Conservation (phyloP, 2,113 vertebrate genomes). For the Leptobrachium leishanense region DNA sequence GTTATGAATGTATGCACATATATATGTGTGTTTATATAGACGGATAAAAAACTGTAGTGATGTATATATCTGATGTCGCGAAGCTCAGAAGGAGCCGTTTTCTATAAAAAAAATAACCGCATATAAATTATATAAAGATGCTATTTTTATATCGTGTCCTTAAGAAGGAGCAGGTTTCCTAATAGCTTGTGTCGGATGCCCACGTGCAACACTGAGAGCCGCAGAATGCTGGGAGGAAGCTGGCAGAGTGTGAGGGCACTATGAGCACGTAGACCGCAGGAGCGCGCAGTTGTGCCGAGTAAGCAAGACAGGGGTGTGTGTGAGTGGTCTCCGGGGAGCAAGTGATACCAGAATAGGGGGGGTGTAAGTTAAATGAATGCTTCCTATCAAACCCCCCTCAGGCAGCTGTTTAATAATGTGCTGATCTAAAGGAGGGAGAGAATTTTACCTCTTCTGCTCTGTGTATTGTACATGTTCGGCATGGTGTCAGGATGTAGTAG, state of each 20-base stretch:
- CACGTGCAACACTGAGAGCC: no score
- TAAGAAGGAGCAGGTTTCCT: no score
- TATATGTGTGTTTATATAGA: no score
- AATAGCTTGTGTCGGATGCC: no score
- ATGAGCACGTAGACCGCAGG: slow-evolving; percentile 1
- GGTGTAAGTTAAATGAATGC: slow-evolving; percentile 18
- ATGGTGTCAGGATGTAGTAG: not conserved
- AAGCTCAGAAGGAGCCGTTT: no score
- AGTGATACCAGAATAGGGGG: slow-evolving; percentile 33
- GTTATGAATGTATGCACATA: no score
- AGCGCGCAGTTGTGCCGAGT: slow-evolving; percentile 18
- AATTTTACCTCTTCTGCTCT: not conserved
- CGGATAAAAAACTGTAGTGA: no score
- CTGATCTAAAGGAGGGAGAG: slow-evolving; percentile 9
- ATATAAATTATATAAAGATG: no score
- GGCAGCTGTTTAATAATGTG: slow-evolving; percentile 36
- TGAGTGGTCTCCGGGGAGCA: slow-evolving; percentile 27
- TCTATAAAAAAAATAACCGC: no score
- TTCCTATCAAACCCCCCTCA: slow-evolving; percentile 7
- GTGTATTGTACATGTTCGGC: not conserved
- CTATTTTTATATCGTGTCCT: no score
- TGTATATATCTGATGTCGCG: no score
- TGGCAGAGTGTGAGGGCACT: not conserved
- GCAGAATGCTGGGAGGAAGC: not conserved
- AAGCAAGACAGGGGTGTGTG: slow-evolving; percentile 22